A percentile compares a stretch with the other conserved stretches of the same genome.
These are phyloP conservation scores for Burhinus oedicnemus DNA, from an alignment of 2,113 vertebrate species.

Conservation along the genomic window DNA sequence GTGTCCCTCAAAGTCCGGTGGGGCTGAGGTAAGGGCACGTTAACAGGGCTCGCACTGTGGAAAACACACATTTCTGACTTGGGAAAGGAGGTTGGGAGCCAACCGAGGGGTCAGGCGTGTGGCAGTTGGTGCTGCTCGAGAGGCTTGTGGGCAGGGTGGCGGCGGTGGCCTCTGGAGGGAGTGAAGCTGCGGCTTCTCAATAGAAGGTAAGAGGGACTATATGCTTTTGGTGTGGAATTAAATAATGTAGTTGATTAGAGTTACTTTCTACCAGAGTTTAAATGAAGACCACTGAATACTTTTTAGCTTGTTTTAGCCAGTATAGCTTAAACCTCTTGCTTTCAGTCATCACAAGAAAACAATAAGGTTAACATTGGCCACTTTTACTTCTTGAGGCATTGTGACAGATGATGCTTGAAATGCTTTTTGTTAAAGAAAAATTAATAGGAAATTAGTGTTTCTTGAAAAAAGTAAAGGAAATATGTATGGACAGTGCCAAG, in stretches of 20 bases:
- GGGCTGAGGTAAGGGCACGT: background rate
- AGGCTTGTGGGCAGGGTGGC: no score
- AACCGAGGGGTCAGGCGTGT: fast-evolving
- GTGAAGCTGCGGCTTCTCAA: background rate
- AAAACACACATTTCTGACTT: fast-evolving
- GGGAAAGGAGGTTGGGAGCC: no score
- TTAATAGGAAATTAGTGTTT: background rate
- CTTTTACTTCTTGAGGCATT: background rate
- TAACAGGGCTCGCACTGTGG: fast-evolving
- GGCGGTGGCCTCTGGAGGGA: no score
- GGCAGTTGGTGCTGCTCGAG: fast-evolving
- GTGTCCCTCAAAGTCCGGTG: no score
- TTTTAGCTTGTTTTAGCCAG: background rate
- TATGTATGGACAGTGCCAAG: background rate
- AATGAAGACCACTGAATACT: background rate
- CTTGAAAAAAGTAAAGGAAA: background rate
- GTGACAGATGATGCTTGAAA: background rate
- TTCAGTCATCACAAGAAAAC: background rate
- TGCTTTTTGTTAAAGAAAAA: background rate
- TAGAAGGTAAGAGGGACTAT: fast-evolving
- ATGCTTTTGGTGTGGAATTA: background rate
- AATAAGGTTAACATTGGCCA: background rate
- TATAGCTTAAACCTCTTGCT: background rate
- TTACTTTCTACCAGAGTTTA: background rate
- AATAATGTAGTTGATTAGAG: background rate